Evolutionary conservation across 2,797 vertebrate species (phyloP), one percentile per base, ranked within the genome.

Genomic region (Lacerta agilis): DNA sequence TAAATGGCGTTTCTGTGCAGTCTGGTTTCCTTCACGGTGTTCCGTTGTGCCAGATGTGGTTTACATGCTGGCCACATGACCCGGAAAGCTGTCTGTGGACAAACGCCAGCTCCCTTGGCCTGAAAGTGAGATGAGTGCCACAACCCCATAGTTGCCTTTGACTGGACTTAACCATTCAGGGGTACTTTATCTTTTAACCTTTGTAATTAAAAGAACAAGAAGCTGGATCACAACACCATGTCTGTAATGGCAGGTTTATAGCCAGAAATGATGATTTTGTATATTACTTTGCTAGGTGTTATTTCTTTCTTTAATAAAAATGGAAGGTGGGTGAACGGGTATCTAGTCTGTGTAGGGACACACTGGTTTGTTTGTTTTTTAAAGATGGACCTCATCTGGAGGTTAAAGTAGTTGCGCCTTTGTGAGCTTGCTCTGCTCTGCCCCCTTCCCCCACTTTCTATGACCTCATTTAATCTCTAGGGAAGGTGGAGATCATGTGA

Each of bases 1-100:
- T 49, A 49, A 49, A 13, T 13, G 49, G 49, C 11, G 0, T 49
- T 49, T 49, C 49, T 11, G 1, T 3, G 49, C 0, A 0, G 3
- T 49, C 49, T 49, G 49, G 49, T 49, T 49, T 49, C 49, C 49
- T 13, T 49, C 49, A 49, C 3, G 11, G 49, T 49, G 49, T 49
- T 49, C 49, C 49, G 2, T 49, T 49, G 49, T 49, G 49, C 11
- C 49, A 49, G 49, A 49, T 0, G 49, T 0, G 11, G 49, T 49
- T 49, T 49, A 13, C 49, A 49, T 1, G 49, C 49, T 49, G 49
- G 3, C 49, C 11, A 13, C 49, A 13, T 49, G 49, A 49, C 11
- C 49, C 11, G 1, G 11, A 49, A 49, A 49, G 49, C 49, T 49
- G 49, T 49, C 49, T 49, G 49, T 49, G 49, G 49, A 13, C 49